Base-by-base conservation (phyloP, 64 coral and sea anemone species). In the Stylophora pistillata region DNA sequence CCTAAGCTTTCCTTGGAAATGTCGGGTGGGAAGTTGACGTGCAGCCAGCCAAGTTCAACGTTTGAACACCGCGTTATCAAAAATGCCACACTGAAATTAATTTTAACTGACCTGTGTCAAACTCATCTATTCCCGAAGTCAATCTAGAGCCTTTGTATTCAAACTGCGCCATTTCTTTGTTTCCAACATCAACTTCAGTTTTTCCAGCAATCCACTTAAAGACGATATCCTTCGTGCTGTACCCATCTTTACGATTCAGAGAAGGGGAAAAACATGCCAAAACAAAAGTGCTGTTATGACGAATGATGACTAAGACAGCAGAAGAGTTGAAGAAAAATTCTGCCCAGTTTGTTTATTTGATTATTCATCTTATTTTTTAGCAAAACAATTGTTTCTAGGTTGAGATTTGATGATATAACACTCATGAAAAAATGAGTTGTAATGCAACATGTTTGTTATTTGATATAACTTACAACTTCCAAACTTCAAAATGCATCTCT, bases 151-250 rank as follows among this genome's bases (percentile, higher is more conserved):
- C 54, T 69, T 74, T 76, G 73, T 93, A 93, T 33, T 86, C 72
- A 53, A 96, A 96, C 65, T 96, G 94, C 6, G 94, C 94, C 58
- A 96, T 79, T 53, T 78, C 57, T 30, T 85, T 78, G 71, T 79
- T 76, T 34, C 30, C 87, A 15, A 96, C 88, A 30, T 9, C 41
- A 3, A 92, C 68, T 9, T 66, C 82, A 37, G 78, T 61, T 28
- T 63, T 15, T 37, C n/a, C 52, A 33, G 55, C 14, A 1, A 9
- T 64, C 94, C 94, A 96, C 23, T 64, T 54, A 13, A 86, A 52
- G 53, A 86, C 71, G 23, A 96, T 86, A 15, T 93, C 79, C 30
- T 87, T 73, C 0, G 75, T 79, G 9, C 18, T 58, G 57, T 78
- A 57, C 17, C 87, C 77, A 37, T 89, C 87, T 89, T 32, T 2